Evolutionary conservation across 1,140 invertebrate genomes (phyloP).

Genomic region (Drosophila oshimai): DNA sequence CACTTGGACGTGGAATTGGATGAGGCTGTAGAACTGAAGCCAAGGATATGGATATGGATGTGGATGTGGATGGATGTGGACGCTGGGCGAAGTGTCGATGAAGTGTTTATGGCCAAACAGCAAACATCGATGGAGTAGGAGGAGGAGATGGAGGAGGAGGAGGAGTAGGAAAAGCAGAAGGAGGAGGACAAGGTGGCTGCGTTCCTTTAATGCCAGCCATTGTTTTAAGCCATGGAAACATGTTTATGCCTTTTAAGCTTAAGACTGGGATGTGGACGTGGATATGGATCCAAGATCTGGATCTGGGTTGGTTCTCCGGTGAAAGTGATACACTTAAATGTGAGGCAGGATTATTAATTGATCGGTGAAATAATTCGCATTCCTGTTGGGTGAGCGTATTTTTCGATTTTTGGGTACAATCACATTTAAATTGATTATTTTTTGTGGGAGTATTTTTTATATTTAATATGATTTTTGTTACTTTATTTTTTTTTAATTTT

Average conservation of each 20-base stretch:
- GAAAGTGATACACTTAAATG: conserved; percentile 5
- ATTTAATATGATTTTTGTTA: too few species aligned
- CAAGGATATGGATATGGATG: neutral
- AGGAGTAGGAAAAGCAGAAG: too few species aligned
- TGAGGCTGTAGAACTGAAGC: neutral
- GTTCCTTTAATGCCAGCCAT: conserved; percentile 6
- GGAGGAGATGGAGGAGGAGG: neutral
- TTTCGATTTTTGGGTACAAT: too few species aligned
- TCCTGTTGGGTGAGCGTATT: neutral
- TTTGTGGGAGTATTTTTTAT: too few species aligned
- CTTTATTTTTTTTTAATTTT: too few species aligned
- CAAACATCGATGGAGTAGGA: conserved; percentile 2
- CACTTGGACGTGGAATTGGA: conserved; percentile 7
- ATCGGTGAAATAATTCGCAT: neutral
- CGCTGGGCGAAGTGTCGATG: conserved; percentile 53
- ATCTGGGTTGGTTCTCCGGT: neutral
- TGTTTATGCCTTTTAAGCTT: conserved; percentile 31
- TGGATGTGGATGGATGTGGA: conserved; percentile 3
- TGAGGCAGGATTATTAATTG: neutral
- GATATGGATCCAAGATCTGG: neutral
- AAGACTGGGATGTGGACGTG: neutral
- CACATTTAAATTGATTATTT: neutral
- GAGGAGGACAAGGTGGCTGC: neutral
- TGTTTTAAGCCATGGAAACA: conserved; percentile 31
- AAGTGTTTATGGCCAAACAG: conserved; percentile 67